Evolutionary conservation across 2,888 invertebrate species (phyloP).

Genomic region (Volucella bombylans): DNA sequence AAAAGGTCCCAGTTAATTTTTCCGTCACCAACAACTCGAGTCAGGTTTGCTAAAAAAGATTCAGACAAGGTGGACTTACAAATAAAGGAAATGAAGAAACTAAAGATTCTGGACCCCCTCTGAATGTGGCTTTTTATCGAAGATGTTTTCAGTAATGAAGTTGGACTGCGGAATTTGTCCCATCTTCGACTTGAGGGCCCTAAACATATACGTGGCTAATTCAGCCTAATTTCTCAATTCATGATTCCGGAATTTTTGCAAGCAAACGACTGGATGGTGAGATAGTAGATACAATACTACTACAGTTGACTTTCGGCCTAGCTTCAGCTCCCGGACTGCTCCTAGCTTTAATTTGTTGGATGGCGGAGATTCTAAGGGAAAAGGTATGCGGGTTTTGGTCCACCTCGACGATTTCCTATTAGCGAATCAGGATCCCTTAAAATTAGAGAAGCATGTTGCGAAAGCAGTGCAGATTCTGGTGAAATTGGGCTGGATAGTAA

Average conservation of each 20-base stretch:
- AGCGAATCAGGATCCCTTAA: no score
- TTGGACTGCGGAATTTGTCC: not conserved
- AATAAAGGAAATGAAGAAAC: not conserved
- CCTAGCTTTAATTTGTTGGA: no score
- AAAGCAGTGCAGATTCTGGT: no score
- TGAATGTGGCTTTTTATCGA: slow-evolving; percentile 20
- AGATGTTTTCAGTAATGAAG: slow-evolving; percentile 21
- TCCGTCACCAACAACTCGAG: not conserved
- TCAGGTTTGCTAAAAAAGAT: no score
- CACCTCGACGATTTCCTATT: no score
- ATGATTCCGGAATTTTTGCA: not conserved
- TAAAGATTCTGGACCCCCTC: slow-evolving; percentile 15
- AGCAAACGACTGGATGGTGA: rapidly evolving
- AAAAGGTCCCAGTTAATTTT: slow-evolving; percentile 14
- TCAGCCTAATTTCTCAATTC: slow-evolving; percentile 15
- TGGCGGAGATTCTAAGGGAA: no score
- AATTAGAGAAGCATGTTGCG: no score
- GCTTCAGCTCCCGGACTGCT: no score
- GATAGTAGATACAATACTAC: no score
- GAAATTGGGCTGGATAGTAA: slow-evolving; percentile 2
- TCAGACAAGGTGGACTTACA: slow-evolving; percentile 16
- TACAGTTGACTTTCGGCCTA: rapidly evolving
- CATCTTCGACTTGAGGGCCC: slow-evolving; percentile 16
- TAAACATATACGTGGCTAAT: slow-evolving; percentile 20
- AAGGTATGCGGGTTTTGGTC: no score